These are phyloP conservation scores for Acanthosepion esculentum DNA, from an alignment of 2,888 invertebrate species.

Conservation along the genomic window DNA sequence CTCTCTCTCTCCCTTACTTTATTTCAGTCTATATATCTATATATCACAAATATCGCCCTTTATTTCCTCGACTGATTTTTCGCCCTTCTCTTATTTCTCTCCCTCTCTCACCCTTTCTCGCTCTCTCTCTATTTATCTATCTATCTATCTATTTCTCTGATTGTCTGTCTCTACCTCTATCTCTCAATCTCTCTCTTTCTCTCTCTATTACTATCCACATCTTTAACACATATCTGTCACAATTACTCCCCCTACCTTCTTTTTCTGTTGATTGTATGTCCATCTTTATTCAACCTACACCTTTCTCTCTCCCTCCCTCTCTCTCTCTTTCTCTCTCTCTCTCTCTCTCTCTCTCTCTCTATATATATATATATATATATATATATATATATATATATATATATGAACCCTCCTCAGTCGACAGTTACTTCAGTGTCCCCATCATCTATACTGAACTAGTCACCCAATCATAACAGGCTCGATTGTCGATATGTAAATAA, in stretches of 20 bases:
- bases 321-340: neutral
- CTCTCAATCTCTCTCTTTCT: too few relatives aligned
- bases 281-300: neutral
- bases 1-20: too few relatives aligned
- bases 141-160: too few relatives aligned
- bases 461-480: constrained; percentile 33
- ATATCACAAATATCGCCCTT: too few relatives aligned
- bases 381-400: neutral
- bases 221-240: neutral
- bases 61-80: too few relatives aligned
- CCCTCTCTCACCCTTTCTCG: too few relatives aligned
- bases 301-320: neutral
- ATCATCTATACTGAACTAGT: neutral
- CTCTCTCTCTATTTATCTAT: too few relatives aligned
- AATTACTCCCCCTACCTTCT: neutral
- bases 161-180: too few relatives aligned
- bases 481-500: constrained; percentile 33
- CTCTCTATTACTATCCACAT: neutral
- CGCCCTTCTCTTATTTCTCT: too few relatives aligned
- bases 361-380: neutral
- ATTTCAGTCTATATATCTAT: too few relatives aligned
- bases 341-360: neutral
- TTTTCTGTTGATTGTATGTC: too few relatives aligned
- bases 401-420: neutral
- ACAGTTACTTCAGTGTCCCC: neutral